These are phyloP conservation scores for Azorinus chamasolen DNA, from an alignment of 2,888 invertebrate species.

Conservation along the genomic window DNA sequence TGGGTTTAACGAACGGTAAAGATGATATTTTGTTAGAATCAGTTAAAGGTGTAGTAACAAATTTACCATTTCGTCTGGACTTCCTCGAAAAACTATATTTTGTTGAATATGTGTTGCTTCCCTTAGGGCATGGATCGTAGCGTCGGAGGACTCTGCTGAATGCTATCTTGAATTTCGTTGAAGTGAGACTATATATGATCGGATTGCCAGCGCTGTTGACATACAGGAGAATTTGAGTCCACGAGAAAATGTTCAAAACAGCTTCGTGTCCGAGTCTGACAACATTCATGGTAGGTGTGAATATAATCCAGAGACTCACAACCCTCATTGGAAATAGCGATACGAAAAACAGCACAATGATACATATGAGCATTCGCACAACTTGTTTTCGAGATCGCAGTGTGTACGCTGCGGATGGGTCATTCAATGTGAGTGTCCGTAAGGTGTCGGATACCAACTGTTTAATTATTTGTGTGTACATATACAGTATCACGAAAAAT, in stretches of 20 bases:
- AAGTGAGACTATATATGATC: conserved; percentile 96
- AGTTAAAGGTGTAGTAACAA: too few relatives aligned
- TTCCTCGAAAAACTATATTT: conserved; percentile 14
- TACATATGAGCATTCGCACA: conserved; percentile 74
- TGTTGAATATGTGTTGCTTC: conserved; percentile 2
- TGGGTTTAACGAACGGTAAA: too few relatives aligned
- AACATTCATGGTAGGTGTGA: conserved; percentile 90
- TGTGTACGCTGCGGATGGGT: conserved; percentile 36
- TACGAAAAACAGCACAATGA: conserved; percentile 92
- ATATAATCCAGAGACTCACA: conserved; percentile 94
- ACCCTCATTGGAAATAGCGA: conserved; percentile 96
- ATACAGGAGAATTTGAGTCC: conserved; percentile 93
- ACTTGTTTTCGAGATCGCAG: conserved; percentile 73
- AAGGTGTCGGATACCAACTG: conserved; percentile 49
- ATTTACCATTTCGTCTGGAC: too few relatives aligned
- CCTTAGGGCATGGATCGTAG: conserved; percentile 1
- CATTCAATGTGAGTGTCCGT: conserved; percentile 26
- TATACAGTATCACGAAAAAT: conserved; percentile 58
- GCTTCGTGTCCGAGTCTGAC: conserved; percentile 92
- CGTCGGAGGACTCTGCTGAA: conserved; percentile 49
- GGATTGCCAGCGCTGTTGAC: conserved; percentile 97
- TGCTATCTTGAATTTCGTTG: conserved; percentile 93
- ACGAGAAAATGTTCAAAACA: conserved; percentile 94
- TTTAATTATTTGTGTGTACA: conserved; percentile 67
- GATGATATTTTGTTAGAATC: too few relatives aligned